A percentile compares a stretch with the other conserved stretches of the same genome.
These are phyloP conservation scores for Baronia brevicornis DNA, from an alignment of 2,888 invertebrate genomes.

Conservation along the genomic window DNA sequence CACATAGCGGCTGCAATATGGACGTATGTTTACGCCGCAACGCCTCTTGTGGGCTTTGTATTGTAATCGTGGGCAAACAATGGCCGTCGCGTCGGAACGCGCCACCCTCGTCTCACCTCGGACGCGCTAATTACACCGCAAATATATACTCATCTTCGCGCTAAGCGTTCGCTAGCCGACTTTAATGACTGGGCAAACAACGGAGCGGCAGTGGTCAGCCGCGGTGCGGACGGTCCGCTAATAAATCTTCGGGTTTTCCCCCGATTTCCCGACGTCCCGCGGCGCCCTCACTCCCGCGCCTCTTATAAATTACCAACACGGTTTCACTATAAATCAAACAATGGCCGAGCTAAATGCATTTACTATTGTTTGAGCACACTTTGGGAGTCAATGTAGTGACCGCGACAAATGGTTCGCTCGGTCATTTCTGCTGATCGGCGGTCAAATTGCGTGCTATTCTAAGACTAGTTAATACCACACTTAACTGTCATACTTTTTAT, in stretches of 20 bases:
- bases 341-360: conserved; percentile 68
- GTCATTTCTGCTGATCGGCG: conserved; percentile 13
- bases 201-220: conserved; percentile 48
- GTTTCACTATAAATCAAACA: conserved; percentile 71
- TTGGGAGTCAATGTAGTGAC: conserved; percentile 31
- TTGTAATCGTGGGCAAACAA: conserved; percentile 51
- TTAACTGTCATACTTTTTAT: no score
- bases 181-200: conserved; percentile 73
- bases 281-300: conserved; percentile 46
- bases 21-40: conserved; percentile 17
- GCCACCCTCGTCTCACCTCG: conserved; percentile 66
- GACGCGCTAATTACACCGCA: conserved; percentile 70
- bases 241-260: conserved; percentile 73
- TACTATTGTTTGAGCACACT: conserved; percentile 71
- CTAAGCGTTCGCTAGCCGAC: conserved; percentile 68
- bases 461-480: no score
- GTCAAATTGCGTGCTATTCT: conserved; percentile 9
- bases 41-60: conserved; percentile 21
- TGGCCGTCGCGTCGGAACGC: conserved; percentile 38
- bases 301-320: conserved; percentile 74
- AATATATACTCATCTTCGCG: conserved; percentile 72
- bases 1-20: conserved; percentile 40
- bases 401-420: conserved; percentile 15
- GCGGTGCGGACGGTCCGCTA: conserved; percentile 47
- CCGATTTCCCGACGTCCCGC: conserved; percentile 63